Evolutionary conservation across 2,113 vertebrate species (phyloP), one percentile per base, ranked within the genome.

Genomic region (Coreoperca whiteheadi): DNA sequence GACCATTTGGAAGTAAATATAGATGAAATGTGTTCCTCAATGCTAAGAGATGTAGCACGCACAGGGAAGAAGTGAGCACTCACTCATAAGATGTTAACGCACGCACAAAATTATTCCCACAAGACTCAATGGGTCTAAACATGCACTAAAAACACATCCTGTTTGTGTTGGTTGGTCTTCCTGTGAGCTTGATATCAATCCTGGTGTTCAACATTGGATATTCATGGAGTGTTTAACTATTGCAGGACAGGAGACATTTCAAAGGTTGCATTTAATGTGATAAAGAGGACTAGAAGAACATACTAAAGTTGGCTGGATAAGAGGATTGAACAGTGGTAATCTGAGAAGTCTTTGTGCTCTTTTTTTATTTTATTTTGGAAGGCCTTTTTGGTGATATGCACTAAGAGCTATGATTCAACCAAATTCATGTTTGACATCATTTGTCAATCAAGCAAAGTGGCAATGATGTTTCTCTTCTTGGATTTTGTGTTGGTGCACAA

Each of bases 1-100:
- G 80, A 89, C 72, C 87, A 85, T 93, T 94, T 92, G 84, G 60
- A 92, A 91, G 90, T 91, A 94, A 93, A 95, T 93, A 92, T 89
- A 93, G 89, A 91, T 91, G 77, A 90, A 85, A 92, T 88, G 73
- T 88, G 87, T 82, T 87, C 69, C 84, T 89, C 86, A 84, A 74
- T 86, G 77, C 73, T 83, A 82, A 83, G 66, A 87, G 83, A 87
- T 83, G 89, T 66, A 82, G 83, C 70, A 83, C 34, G 57, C 68
- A 83, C 60, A 74, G 66, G 56, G 63, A 81, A 73, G 39, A 71
- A 75, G 71, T 41, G 59, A 80, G 53, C 23, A 48, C 46, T 72
- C 74, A 34, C 41, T 84, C 56, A 39, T 72, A 41, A 54, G 51
- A 86, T 46, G 71, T 46, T 34, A 56, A 59, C 68, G 78, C 54